phyloP scores from a whole-genome alignment of 2,113 vertebrate species.

The Laterallus jamaicensis region DNA sequence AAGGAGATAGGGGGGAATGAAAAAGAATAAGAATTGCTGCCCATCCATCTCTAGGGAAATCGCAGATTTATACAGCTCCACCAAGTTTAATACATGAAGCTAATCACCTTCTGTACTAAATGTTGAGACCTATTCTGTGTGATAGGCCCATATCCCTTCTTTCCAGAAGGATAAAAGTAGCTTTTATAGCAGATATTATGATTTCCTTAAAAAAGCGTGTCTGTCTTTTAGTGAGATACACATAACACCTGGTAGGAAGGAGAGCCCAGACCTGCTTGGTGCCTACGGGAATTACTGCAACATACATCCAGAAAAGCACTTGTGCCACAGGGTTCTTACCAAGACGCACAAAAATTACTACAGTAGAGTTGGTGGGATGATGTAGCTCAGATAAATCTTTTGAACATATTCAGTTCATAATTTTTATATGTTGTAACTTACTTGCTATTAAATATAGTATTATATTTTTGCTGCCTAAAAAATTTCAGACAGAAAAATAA shows the following conservation, averaged over 20 bases:
- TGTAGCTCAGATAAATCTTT: background rate
- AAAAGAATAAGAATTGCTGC: background rate
- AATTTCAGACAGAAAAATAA: background rate
- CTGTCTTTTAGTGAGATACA: background rate
- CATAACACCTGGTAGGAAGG: background rate
- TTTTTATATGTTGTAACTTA: background rate
- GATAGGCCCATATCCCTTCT: background rate
- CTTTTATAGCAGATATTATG: background rate
- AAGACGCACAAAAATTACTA: background rate
- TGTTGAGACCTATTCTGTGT: background rate
- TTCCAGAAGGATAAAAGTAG: background rate
- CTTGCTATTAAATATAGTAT: background rate
- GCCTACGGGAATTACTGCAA: background rate
- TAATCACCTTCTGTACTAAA: background rate
- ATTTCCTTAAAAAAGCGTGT: background rate
- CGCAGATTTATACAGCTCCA: background rate
- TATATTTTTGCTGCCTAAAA: background rate
- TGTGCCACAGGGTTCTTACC: background rate
- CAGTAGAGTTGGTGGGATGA: background rate
- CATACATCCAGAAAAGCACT: background rate
- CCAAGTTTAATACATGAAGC: background rate
- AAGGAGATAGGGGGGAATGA: background rate
- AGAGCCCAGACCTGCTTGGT: background rate
- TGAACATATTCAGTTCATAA: background rate
- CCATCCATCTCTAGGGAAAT: background rate